A percentile compares a stretch with the other conserved stretches of the same genome.
Conservation (phyloP, 2,888 invertebrate species). For the Rhagonycha fulva region DNA sequence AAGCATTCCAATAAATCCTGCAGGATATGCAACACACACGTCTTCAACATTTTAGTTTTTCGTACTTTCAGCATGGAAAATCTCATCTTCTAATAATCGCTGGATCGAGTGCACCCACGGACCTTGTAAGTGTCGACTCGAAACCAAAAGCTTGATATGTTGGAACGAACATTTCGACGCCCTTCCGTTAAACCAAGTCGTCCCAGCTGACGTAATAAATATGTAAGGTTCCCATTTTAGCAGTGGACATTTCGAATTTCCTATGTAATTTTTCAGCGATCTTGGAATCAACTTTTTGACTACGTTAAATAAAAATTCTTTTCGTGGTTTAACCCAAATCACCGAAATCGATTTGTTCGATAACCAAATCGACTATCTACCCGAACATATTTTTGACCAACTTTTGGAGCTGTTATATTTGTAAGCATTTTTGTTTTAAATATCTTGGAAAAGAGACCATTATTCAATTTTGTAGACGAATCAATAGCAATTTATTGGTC, state of each 20-base stretch:
- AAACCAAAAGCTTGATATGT: slow-evolving; percentile 68
- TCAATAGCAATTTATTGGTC: slow-evolving; percentile 69
- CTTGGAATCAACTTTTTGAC: slow-evolving; percentile 71
- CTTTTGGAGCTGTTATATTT: slow-evolving; percentile 66
- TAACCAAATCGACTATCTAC: slow-evolving; percentile 71
- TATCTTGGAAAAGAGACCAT: neutral
- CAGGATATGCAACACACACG: neutral
- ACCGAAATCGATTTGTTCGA: slow-evolving; percentile 73
- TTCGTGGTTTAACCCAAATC: slow-evolving; percentile 67
- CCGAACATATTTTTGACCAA: slow-evolving; percentile 66
- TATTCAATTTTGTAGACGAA: slow-evolving; percentile 59
- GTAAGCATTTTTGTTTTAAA: slow-evolving; percentile 52
- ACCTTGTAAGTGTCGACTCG: slow-evolving; percentile 68
- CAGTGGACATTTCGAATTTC: neutral
- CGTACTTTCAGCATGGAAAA: slow-evolving; percentile 66
- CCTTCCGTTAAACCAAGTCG: slow-evolving; percentile 64
- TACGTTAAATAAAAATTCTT: slow-evolving; percentile 71
- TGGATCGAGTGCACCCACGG: slow-evolving; percentile 67
- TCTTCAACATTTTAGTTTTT: neutral
- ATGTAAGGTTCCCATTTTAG: slow-evolving; percentile 58
- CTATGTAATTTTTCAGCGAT: slow-evolving; percentile 61
- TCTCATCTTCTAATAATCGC: slow-evolving; percentile 62
- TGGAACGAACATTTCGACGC: slow-evolving; percentile 66
- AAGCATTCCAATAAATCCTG: neutral
- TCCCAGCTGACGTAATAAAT: slow-evolving; percentile 66